Percentiles rank a stretch among this genome's conserved stretches.
These are phyloP conservation scores for Tetranychus truncatus DNA, from an alignment of 2,888 invertebrate species.

Conservation along the genomic window DNA sequence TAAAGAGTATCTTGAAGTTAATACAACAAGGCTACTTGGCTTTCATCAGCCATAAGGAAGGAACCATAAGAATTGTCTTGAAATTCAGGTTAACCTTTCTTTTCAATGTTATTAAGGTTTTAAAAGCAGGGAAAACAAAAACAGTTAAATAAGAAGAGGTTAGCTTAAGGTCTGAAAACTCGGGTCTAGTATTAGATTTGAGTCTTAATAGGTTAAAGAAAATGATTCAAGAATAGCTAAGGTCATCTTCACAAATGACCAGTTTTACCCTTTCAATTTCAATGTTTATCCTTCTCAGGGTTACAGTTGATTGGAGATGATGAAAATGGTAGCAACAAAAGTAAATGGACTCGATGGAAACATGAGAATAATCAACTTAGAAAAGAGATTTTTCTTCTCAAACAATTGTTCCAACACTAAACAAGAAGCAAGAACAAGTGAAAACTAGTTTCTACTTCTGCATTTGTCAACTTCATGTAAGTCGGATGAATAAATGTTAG, in stretches of 20 bases:
- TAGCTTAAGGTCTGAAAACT: too few species aligned
- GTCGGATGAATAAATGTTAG: background rate
- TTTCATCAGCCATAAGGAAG: background rate
- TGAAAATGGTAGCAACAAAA: too few species aligned
- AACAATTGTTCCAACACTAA: too few species aligned
- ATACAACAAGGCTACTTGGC: too few species aligned
- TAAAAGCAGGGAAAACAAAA: background rate
- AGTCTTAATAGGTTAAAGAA: background rate
- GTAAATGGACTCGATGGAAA: too few species aligned
- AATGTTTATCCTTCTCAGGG: too few species aligned
- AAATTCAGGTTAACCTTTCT: background rate
- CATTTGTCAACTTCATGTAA: background rate
- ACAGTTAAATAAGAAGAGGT: background rate
- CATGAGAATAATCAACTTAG: too few species aligned
- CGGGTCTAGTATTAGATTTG: too few species aligned
- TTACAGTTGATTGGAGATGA: too few species aligned
- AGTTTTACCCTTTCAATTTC: background rate
- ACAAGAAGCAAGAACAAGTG: too few species aligned
- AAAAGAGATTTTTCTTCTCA: too few species aligned
- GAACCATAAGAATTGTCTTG: background rate
- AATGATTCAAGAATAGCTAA: background rate
- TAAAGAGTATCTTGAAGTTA: too few species aligned
- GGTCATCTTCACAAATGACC: background rate
- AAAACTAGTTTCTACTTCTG: background rate
- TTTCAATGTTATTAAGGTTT: slow-evolving; percentile 7